Conservation (phyloP, 1,140 invertebrate species). For the Lerema accius region DNA sequence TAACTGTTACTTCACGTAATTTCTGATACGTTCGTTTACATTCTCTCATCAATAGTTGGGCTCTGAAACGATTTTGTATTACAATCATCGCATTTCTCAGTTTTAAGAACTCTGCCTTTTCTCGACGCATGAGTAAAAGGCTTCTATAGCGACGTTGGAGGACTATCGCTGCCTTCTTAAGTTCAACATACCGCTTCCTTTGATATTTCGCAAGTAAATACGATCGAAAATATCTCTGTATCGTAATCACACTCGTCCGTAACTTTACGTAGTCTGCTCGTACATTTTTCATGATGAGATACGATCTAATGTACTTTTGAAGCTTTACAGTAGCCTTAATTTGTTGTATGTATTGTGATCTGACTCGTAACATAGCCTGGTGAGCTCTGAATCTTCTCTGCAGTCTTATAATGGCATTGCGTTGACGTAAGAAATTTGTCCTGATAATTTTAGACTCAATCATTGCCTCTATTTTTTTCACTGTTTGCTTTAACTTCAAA, state of each 20-base stretch:
- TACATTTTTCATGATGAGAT: slow-evolving; percentile 56
- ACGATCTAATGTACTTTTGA: slow-evolving; percentile 77
- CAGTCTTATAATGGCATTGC: slow-evolving; percentile 7
- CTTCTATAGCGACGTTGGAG: slow-evolving; percentile 57
- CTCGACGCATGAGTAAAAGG: slow-evolving; percentile 48
- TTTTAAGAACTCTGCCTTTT: slow-evolving; percentile 45
- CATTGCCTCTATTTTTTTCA: slow-evolving; percentile 63
- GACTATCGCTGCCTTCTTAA: slow-evolving; percentile 44
- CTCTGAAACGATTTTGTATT: slow-evolving; percentile 65
- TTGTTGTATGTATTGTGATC: slow-evolving; percentile 61
- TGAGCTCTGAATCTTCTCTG: slow-evolving; percentile 76
- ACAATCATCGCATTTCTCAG: slow-evolving; percentile 49
- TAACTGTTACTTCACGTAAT: slow-evolving; percentile 47
- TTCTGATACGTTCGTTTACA: slow-evolving; percentile 50
- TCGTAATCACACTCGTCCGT: slow-evolving; percentile 48
- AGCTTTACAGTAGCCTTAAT: slow-evolving; percentile 63
- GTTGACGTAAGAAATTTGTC: slow-evolving; percentile 13
- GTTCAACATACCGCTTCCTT: slow-evolving; percentile 45
- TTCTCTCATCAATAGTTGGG: slow-evolving; percentile 49
- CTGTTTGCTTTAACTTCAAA: slow-evolving; percentile 49
- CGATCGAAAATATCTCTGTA: slow-evolving; percentile 56
- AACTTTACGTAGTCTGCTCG: slow-evolving; percentile 66
- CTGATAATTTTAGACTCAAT: slow-evolving; percentile 4
- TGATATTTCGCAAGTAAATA: slow-evolving; percentile 47
- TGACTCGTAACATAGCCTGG: slow-evolving; percentile 61